Evolutionary conservation across 2,888 invertebrate genomes (phyloP), one percentile per base, ranked within the genome.

Genomic region (Epistrophe eligans): DNA sequence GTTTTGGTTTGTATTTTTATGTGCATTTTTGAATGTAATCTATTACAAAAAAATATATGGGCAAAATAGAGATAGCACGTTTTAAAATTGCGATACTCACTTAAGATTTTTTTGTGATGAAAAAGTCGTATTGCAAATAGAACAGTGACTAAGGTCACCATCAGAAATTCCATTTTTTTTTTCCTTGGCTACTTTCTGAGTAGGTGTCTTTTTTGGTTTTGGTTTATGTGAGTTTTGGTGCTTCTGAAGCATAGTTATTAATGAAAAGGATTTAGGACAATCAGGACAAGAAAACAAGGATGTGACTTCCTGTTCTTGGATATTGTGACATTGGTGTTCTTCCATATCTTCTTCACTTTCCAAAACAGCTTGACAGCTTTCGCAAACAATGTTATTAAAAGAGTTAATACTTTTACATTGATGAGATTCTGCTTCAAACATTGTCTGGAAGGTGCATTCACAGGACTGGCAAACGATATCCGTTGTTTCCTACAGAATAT

Each of bases 11-110:
- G 94, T 7, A 95, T 93, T 5, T 96, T 96, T 45, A 95, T 95
- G 89, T 97, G 97, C 95, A 97, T 96, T 85, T 96, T 94, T 89
- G 94, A 95, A 90, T 97, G 97, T 62, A 97, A 92, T 89, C 96
- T 91, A n/a, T 9, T 52, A 40, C 0, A 57, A 55, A 17, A 43
- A 32, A 52, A n/a, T 64, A 38, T 8, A 15, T n/a, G 11, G 9
- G 66, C 4, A 43, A 15, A 28, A n/a, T 19, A 15, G 4, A 28
- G 0, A 48, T 17, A 72, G 8, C 17, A 45, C 19, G 19, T 13
- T 13, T 4, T 9, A 7, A n/a, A 40, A 55, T 67, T 8, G n/a
- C 13, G 2, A 58, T 55, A 85, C 83, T 84, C 89, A 90, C 91
- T 92, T 92, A 0, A 92, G 91, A 88, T 94, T 93, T 90, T 96